Conservation (phyloP, 2,113 vertebrate genomes). For the Oryzias melastigma region DNA sequence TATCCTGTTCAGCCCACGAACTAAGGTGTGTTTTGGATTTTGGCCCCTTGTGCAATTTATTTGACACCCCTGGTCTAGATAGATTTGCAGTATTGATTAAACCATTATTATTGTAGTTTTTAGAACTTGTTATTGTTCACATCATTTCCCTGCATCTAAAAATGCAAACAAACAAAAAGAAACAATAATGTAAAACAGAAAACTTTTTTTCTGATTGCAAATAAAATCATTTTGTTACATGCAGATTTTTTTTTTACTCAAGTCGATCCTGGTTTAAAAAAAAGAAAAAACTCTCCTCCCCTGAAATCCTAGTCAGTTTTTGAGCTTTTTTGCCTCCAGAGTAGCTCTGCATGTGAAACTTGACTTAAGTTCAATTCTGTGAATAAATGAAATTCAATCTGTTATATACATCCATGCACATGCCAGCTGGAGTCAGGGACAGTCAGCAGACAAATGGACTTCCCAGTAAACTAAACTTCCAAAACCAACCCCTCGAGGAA, state of each 20-base stretch:
- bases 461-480: constrained; percentile 55
- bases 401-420: constrained; percentile 37
- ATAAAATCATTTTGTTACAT: too few relatives aligned
- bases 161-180: too few relatives aligned
- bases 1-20: too few relatives aligned
- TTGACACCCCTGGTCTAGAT: too few relatives aligned
- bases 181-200: too few relatives aligned
- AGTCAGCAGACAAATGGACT: constrained; percentile 55
- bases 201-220: too few relatives aligned
- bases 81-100: too few relatives aligned
- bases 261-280: background rate
- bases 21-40: too few relatives aligned
- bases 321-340: constrained; percentile 25
- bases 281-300: constrained; percentile 10
- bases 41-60: too few relatives aligned
- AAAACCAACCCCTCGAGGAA: constrained; percentile 44
- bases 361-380: constrained; percentile 35
- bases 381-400: constrained; percentile 66
- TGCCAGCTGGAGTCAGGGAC: constrained; percentile 62
- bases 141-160: too few relatives aligned
- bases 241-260: background rate
- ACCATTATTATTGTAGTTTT: too few relatives aligned
- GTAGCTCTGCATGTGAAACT: constrained; percentile 28
- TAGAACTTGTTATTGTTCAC: too few relatives aligned
- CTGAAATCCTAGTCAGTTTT: constrained; percentile 20